A percentile compares a stretch with the other conserved stretches of the same genome.
Conservation (phyloP, 2,113 vertebrate genomes). For the Gadus chalcogrammus region DNA sequence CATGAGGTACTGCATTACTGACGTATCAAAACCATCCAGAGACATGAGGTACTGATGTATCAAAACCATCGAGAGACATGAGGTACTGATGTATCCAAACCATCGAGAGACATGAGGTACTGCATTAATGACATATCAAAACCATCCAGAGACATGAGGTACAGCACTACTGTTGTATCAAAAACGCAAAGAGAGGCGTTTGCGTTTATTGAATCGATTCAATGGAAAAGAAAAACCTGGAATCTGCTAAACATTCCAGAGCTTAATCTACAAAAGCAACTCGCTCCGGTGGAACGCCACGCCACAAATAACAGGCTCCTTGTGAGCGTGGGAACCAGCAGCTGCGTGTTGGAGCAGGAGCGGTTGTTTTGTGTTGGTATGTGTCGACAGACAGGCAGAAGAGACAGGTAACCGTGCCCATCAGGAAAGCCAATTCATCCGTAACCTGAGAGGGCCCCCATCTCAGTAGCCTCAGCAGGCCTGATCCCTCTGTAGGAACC, state of each 20-base stretch:
- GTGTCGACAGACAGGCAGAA: slow-evolving; percentile 18
- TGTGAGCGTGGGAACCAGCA: neutral
- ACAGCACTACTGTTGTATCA: too few relatives aligned
- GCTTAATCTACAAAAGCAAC: neutral
- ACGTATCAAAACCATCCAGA: too few relatives aligned
- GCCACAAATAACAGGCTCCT: neutral
- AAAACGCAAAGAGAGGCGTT: too few relatives aligned
- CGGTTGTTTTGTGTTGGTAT: slow-evolving; percentile 18
- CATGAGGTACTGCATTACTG: too few relatives aligned
- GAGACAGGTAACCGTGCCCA: slow-evolving; percentile 19
- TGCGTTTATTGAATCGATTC: neutral
- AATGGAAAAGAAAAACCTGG: neutral
- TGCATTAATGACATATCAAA: too few relatives aligned
- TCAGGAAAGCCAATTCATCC: slow-evolving; percentile 43
- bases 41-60: too few relatives aligned
- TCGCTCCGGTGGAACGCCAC: neutral
- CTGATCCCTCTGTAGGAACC: slow-evolving; percentile 46
- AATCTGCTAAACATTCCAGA: neutral
- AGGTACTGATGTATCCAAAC: too few relatives aligned
- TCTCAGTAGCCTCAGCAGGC: slow-evolving; percentile 27
- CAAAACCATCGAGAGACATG: too few relatives aligned
- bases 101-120: too few relatives aligned
- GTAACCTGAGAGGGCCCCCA: slow-evolving; percentile 44
- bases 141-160: too few relatives aligned
- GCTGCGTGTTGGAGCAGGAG: slow-evolving; percentile 44